phyloP scores from a whole-genome alignment of 2,797 vertebrate genomes.

The Myotis planiceps region DNA sequence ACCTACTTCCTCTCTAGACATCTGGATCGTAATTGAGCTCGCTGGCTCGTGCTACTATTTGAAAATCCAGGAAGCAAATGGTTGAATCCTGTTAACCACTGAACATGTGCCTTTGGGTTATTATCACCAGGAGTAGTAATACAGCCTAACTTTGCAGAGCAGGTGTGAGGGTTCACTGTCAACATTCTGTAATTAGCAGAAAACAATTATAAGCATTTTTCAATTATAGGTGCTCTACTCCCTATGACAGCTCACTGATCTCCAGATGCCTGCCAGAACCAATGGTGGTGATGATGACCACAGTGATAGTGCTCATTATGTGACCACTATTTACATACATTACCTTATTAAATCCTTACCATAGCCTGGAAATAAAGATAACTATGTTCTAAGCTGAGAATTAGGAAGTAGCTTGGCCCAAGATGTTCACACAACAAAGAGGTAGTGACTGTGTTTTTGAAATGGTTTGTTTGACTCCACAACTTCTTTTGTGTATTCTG shows the following conservation, averaged over 20 bases:
- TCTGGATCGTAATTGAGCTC: conserved; percentile 54
- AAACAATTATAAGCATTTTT: background rate
- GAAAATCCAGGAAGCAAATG: conserved; percentile 47
- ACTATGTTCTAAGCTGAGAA: background rate
- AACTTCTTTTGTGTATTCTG: background rate
- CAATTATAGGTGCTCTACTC: background rate
- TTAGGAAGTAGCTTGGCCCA: background rate
- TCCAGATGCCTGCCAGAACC: background rate
- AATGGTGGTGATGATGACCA: background rate
- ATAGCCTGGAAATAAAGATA: background rate
- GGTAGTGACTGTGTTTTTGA: background rate
- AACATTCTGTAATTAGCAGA: background rate
- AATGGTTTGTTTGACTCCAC: background rate
- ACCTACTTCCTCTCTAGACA: conserved; percentile 61
- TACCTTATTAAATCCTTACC: background rate
- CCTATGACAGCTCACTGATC: background rate
- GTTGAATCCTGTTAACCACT: conserved; percentile 34
- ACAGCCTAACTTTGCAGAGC: background rate
- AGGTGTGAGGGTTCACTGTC: background rate
- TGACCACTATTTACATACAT: background rate
- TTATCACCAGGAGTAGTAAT: background rate
- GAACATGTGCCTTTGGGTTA: background rate
- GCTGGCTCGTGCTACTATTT: conserved; percentile 1
- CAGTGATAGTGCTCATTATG: background rate
- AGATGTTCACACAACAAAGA: background rate